A percentile compares a stretch with the other conserved stretches of the same genome.
These are phyloP conservation scores for Lethocerus indicus DNA, from an alignment of 1,140 invertebrate genomes.

Conservation along the genomic window DNA sequence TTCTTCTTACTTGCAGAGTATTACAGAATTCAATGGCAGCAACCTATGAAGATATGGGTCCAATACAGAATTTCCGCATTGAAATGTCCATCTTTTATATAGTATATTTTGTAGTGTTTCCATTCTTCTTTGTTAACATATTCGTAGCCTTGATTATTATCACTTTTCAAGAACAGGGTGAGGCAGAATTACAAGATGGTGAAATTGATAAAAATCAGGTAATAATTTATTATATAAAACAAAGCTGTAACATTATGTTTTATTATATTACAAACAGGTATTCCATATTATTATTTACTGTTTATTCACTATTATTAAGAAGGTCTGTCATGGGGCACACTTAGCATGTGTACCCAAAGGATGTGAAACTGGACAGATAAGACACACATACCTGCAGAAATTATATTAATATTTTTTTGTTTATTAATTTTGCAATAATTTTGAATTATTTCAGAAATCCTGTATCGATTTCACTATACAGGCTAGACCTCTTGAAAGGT, in stretches of 20 bases:
- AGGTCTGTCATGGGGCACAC: too few species aligned
- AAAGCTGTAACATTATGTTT: not conserved
- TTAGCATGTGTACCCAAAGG: too few species aligned
- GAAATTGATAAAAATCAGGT: conserved; percentile 99
- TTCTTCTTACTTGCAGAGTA: conserved; percentile 47
- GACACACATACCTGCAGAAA: not conserved
- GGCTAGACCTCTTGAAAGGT: conserved; percentile 90
- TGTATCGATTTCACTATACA: conserved; percentile 99
- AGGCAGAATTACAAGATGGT: conserved; percentile 96
- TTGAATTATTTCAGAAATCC: conserved; percentile 75
- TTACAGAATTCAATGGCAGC: conserved; percentile 99
- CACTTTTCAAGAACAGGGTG: conserved; percentile 99
- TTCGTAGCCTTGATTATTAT: conserved; percentile 99
- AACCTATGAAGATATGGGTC: conserved; percentile 90
- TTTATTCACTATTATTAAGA: too few species aligned
- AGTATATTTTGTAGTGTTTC: conserved; percentile 99
- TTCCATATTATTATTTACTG: too few species aligned
- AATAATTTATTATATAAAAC: conserved; percentile 10
- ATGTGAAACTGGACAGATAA: not conserved
- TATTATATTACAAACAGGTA: too few species aligned
- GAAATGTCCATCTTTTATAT: conserved; percentile 99
- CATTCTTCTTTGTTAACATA: conserved; percentile 99
- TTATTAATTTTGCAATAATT: not conserved
- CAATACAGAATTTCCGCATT: conserved; percentile 95
- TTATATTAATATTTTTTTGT: not conserved